Evolutionary conservation across 2,797 vertebrate species (phyloP).

Genomic region (Rhabdophis nuchalis): DNA sequence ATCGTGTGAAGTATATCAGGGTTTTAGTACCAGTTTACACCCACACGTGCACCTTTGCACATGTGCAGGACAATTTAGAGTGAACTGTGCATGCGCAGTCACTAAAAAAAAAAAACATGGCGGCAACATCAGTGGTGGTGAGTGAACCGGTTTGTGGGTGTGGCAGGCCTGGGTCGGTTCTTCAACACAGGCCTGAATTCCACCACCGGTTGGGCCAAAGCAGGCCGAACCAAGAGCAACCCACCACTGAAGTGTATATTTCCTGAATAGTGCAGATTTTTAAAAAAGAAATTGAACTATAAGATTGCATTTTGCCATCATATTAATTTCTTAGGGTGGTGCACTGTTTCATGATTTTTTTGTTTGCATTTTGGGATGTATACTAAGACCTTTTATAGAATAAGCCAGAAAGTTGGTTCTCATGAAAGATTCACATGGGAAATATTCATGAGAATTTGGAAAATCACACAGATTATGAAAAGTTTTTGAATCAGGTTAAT

Average conservation of each 20-base stretch:
- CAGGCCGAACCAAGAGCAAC: no score
- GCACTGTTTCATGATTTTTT: background rate
- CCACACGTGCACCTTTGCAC: no score
- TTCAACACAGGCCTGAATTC: no score
- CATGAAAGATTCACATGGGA: background rate
- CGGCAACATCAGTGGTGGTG: no score
- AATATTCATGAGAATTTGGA: background rate
- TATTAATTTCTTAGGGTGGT: background rate
- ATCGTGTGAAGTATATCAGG: background rate
- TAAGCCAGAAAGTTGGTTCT: background rate
- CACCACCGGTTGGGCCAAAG: no score
- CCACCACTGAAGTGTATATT: background rate
- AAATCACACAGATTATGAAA: background rate
- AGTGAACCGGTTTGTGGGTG: no score
- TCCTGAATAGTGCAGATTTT: background rate
- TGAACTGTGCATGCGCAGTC: no score
- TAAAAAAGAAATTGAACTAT: background rate
- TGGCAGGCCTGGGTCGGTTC: no score
- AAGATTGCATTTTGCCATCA: background rate
- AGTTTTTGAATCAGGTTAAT: background rate
- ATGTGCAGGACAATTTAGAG: no score
- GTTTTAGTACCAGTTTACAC: no score
- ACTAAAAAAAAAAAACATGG: no score
- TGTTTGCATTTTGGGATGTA: background rate
- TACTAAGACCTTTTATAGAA: background rate